Evolutionary conservation across 2,888 invertebrate species (phyloP).

Genomic region (Taenaris catops): DNA sequence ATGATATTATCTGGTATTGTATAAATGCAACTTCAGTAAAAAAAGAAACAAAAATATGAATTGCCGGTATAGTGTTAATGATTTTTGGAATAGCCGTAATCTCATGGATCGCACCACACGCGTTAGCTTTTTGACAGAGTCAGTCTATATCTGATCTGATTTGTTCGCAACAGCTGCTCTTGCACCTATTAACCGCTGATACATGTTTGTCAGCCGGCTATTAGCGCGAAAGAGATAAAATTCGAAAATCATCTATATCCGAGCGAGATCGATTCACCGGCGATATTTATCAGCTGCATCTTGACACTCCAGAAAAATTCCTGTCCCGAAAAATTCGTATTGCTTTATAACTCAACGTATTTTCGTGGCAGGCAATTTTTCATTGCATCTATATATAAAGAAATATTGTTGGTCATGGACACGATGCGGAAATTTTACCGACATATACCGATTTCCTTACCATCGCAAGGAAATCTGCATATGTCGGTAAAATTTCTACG

Average conservation of each 20-base stretch:
- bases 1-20: no score
- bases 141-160: constrained; percentile 78
- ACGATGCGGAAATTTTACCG: no score
- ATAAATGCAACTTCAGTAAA: no score
- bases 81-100: constrained; percentile 14
- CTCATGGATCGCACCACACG: constrained; percentile 38
- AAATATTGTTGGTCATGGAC: constrained; percentile 63
- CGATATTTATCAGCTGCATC: constrained; percentile 73
- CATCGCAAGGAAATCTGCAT: no score
- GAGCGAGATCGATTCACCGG: constrained; percentile 72
- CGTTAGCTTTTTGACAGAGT: constrained; percentile 75
- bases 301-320: constrained; percentile 67
- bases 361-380: constrained; percentile 60
- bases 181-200: constrained; percentile 79
- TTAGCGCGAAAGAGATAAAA: constrained; percentile 76
- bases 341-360: constrained; percentile 55
- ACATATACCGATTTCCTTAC: no score
- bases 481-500: no score
- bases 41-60: no score
- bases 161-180: constrained; percentile 78
- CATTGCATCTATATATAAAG: constrained; percentile 64
- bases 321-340: constrained; percentile 62
- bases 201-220: constrained; percentile 80
- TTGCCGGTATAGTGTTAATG: no score
- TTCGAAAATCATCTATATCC: constrained; percentile 60